Conservation (phyloP, 1,140 invertebrate species). For the Mycetomoellerius zeteki region DNA sequence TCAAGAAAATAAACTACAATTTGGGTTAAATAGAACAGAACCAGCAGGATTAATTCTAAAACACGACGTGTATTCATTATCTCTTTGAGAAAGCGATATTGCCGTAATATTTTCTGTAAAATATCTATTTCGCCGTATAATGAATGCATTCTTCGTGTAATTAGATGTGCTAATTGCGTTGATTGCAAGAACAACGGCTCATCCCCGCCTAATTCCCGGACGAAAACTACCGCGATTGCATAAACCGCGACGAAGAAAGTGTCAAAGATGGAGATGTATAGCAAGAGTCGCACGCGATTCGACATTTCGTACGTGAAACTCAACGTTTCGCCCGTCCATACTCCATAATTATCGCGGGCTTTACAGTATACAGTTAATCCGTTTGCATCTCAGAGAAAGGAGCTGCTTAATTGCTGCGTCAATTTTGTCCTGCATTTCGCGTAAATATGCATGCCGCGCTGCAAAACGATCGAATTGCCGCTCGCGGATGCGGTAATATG, state of each 20-base stretch:
- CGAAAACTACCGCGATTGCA: constrained; percentile 34
- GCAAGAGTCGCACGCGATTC: constrained; percentile 31
- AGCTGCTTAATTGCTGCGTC: constrained; percentile 44
- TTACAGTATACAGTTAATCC: constrained; percentile 44
- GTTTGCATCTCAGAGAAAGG: constrained; percentile 41
- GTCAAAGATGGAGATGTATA: constrained; percentile 30
- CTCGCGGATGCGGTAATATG: constrained; percentile 5
- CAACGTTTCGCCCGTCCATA: constrained; percentile 23
- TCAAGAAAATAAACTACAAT: too few relatives aligned
- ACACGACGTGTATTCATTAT: neutral
- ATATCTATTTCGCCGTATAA: neutral
- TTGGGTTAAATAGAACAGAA: too few relatives aligned
- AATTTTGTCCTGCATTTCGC: constrained; percentile 40
- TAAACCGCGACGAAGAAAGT: constrained; percentile 44
- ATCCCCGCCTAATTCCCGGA: neutral
- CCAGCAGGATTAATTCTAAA: neutral
- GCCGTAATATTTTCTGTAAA: neutral
- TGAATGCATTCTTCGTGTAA: neutral
- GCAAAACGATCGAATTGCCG: constrained; percentile 2
- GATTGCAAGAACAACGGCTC: constrained; percentile 17
- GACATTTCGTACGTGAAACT: constrained; percentile 35
- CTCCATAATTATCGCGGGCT: constrained; percentile 39
- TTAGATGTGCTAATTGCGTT: constrained; percentile 23
- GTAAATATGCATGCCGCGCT: constrained; percentile 39
- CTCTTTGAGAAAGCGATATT: neutral